Evolutionary conservation across 2,113 vertebrate species (phyloP).

Genomic region (Polypterus bichir): DNA sequence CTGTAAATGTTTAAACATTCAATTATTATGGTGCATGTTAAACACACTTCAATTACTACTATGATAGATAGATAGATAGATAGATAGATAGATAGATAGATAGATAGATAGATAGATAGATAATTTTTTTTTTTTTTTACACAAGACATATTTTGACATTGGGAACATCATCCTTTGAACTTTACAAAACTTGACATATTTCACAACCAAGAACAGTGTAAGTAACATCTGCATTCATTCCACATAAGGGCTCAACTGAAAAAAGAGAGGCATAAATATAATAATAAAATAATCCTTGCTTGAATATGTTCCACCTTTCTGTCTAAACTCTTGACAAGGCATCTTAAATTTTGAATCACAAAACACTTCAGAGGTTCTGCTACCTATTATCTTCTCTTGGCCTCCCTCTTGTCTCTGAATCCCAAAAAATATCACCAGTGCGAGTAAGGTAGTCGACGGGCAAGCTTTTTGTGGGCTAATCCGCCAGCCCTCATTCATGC

Average conservation of each 20-base stretch:
- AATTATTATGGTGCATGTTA: too few species aligned
- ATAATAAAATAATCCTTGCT: conserved; percentile 62
- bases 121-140: too few species aligned
- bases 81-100: too few species aligned
- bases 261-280: conserved; percentile 30
- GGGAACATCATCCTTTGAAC: too few species aligned
- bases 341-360: conserved; percentile 78
- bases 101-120: too few species aligned
- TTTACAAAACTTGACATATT: conserved; percentile 63
- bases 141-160: too few species aligned
- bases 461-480: conserved; percentile 65
- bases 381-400: conserved; percentile 66
- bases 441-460: conserved; percentile 61
- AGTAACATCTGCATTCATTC: conserved; percentile 96
- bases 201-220: conserved; percentile 35
- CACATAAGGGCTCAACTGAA: conserved; percentile 70
- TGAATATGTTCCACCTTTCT: conserved; percentile 65
- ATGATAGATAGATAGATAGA: too few species aligned
- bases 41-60: too few species aligned
- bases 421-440: conserved; percentile 52
- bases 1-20: too few species aligned
- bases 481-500: conserved; percentile 66
- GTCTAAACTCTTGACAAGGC: conserved; percentile 64
- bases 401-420: conserved; percentile 49
- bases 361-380: conserved; percentile 70